These are phyloP conservation scores for Telenomus remus DNA, from an alignment of 1,140 invertebrate genomes.

Conservation along the genomic window DNA sequence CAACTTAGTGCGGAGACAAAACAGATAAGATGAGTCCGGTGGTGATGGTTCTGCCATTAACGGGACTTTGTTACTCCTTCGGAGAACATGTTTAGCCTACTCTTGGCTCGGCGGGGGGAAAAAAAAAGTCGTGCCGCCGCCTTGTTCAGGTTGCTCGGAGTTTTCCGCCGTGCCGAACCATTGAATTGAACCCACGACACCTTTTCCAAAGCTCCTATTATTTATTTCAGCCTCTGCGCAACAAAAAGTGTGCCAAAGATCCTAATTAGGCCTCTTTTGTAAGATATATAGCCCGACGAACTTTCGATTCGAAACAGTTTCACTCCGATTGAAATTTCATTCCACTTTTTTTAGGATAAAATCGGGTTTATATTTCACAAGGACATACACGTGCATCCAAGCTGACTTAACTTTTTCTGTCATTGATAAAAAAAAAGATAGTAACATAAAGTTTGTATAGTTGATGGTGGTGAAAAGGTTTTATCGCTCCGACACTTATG, in stretches of 20 bases:
- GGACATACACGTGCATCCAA: too few relatives aligned
- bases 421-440: too few relatives aligned
- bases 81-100: constrained; percentile 35
- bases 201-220: constrained; percentile 5
- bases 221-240: not conserved
- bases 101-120: constrained; percentile 10
- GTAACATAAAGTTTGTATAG: too few relatives aligned
- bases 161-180: constrained; percentile 12
- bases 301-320: constrained; percentile 39
- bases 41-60: constrained; percentile 33
- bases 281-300: constrained; percentile 1
- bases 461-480: too few relatives aligned
- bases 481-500: too few relatives aligned
- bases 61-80: constrained; percentile 41
- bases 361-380: too few relatives aligned
- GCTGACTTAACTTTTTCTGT: too few relatives aligned
- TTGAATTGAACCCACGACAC: constrained; percentile 18
- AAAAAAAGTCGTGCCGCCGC: constrained; percentile 24
- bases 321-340: constrained; percentile 18
- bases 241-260: constrained; percentile 26
- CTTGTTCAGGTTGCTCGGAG: not conserved
- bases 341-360: constrained; percentile 12
- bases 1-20: constrained; percentile 19
- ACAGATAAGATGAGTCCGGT: constrained; percentile 23
- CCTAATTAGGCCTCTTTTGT: constrained; percentile 12